A percentile compares a stretch with the other conserved stretches of the same genome.
phyloP scores from a whole-genome alignment of 1,140 invertebrate species.

The Arion vulgaris region DNA sequence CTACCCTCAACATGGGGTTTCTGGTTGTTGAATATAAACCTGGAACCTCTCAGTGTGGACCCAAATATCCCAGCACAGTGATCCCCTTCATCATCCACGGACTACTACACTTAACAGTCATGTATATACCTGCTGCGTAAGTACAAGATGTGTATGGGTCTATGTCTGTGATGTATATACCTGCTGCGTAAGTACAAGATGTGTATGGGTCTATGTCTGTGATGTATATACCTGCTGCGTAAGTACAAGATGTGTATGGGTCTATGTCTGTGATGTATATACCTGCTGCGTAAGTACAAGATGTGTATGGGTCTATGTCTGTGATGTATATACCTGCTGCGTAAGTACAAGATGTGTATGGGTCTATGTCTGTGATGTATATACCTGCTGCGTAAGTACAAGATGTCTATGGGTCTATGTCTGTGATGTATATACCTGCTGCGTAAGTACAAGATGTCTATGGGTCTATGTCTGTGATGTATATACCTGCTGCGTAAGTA shows the following conservation, averaged over 20 bases:
- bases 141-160: too few species aligned
- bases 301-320: too few species aligned
- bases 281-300: constrained; percentile 29
- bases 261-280: constrained; percentile 47
- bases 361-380: constrained; percentile 46
- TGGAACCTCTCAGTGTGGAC: constrained; percentile 74
- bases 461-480: too few species aligned
- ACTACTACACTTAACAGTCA: constrained; percentile 64
- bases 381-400: constrained; percentile 30
- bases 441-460: constrained; percentile 33
- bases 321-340: constrained; percentile 31
- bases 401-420: too few species aligned
- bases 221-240: constrained; percentile 25
- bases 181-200: constrained; percentile 29
- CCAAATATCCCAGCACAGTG: constrained; percentile 63
- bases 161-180: constrained; percentile 45
- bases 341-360: too few species aligned
- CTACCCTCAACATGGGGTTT: constrained; percentile 68
- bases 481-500: constrained; percentile 32
- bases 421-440: constrained; percentile 41
- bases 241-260: too few species aligned
- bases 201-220: too few species aligned
- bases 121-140: constrained; percentile 26
- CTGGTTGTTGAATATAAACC: constrained; percentile 69
- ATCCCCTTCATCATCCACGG: constrained; percentile 67